Conservation (phyloP, 2,888 invertebrate genomes). For the Rhingia campestris region DNA sequence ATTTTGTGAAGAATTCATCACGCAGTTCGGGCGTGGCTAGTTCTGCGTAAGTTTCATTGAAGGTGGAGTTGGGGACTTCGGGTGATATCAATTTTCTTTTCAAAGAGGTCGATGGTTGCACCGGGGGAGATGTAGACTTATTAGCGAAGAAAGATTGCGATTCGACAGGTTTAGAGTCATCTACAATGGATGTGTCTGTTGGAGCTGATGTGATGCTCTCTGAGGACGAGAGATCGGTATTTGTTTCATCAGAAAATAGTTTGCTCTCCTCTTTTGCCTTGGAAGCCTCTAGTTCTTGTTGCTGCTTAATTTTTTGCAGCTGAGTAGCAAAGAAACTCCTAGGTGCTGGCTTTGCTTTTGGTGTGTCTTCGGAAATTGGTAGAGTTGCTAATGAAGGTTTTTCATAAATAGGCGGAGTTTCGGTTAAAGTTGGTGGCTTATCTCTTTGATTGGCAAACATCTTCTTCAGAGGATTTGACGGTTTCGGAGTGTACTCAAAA, state of each 20-base stretch:
- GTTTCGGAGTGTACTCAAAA: not conserved
- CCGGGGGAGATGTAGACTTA: not conserved
- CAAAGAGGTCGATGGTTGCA: not conserved
- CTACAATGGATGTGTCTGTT: not conserved
- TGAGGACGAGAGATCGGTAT: slow-evolving; percentile 20
- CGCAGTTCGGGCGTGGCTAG: slow-evolving; percentile 77
- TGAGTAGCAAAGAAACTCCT: slow-evolving; percentile 78
- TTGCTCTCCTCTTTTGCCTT: slow-evolving; percentile 8
- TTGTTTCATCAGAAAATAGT: slow-evolving; percentile 37
- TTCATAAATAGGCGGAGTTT: too few relatives aligned
- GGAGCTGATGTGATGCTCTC: slow-evolving; percentile 22
- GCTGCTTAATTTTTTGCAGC: slow-evolving; percentile 73
- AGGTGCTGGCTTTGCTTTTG: slow-evolving; percentile 19
- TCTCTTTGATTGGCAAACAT: slow-evolving; percentile 51
- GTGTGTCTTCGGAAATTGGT: not conserved
- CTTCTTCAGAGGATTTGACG: slow-evolving; percentile 15
- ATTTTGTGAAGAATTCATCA: slow-evolving; percentile 80
- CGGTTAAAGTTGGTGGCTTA: not conserved
- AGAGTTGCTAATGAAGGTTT: not conserved
- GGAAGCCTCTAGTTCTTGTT: slow-evolving; percentile 43
- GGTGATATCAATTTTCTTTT: slow-evolving; percentile 48
- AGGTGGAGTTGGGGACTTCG: not conserved
- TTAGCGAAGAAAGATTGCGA: slow-evolving; percentile 24
- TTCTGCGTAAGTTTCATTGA: slow-evolving; percentile 78
- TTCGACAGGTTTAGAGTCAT: not conserved